Evolutionary conservation across 2,797 vertebrate genomes (phyloP), one percentile per base, ranked within the genome.

Genomic region (Novumbra hubbsi): DNA sequence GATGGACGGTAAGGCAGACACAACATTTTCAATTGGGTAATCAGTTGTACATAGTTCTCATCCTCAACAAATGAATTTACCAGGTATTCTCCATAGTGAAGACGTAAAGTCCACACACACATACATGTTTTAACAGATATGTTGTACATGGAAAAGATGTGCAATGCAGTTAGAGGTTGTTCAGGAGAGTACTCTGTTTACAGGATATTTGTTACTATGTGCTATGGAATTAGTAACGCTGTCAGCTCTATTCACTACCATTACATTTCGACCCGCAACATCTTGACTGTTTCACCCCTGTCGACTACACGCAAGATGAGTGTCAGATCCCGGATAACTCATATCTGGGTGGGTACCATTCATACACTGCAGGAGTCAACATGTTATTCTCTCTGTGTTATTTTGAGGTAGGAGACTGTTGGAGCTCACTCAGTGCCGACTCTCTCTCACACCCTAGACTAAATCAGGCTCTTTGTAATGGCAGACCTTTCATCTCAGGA

Each of bases 331-430:
- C 21, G 21, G n/a, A 60, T 27, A 21, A 60, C 3, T 24, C 55
- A 3, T 24, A 14, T 24, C 21, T 68, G 64, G 41, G 34, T 7
- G 66, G 38, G 41, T 48, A 45, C 41, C 21, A 14, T 68, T 41
- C 41, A 27, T 49, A 16, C 12, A n/a, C 49, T 76, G 81, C 82
- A 88, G 74, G 81, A 82, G 88, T 87, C 90, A 92, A 91, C 88
- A 90, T 92, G 88, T 92, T 92, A 92, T 93, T 92, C 90, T 83
- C 88, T 85, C 78, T 88, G 89, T 92, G 90, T 91, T 92, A 92
- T 93, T 94, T 94, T 92, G 89, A 90, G 89, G 90, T 12, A 60
- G 90, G 89, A 91, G 91, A 90, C 92, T 92, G 91, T 84, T 84
- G 83, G 90, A 91, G 90, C 30, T 30, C 14, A 8, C 19, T 28